These are phyloP conservation scores for Leptobrachium leishanense DNA, from an alignment of 2,113 vertebrate genomes.

Conservation along the genomic window DNA sequence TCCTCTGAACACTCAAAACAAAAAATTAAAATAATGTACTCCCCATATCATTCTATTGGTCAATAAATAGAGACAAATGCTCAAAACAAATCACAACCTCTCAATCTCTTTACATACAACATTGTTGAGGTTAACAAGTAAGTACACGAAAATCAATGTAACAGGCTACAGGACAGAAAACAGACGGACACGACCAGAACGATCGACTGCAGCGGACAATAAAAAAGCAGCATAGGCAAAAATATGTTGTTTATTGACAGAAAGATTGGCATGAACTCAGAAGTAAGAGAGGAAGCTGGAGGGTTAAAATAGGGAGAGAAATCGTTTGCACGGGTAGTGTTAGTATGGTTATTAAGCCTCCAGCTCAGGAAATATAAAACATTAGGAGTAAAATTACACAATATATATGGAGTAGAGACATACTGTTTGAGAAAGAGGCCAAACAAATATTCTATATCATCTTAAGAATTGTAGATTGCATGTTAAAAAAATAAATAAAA, in stretches of 20 bases:
- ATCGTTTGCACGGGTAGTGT: neutral
- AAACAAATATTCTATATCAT: too few relatives aligned
- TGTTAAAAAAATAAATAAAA: too few relatives aligned
- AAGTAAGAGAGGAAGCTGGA: neutral
- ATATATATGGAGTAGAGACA: too few relatives aligned
- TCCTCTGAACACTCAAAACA: neutral
- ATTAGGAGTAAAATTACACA: too few relatives aligned
- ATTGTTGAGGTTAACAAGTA: conserved; percentile 5
- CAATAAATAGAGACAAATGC: conserved; percentile 43
- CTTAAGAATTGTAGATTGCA: too few relatives aligned
- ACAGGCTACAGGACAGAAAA: conserved; percentile 20
- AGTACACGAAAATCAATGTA: conserved; percentile 29
- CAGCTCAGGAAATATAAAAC: neutral
- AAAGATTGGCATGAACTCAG: neutral
- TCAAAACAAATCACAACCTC: conserved; percentile 17
- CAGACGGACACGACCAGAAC: neutral
- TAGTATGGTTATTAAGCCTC: neutral
- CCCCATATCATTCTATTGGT: conserved; percentile 37
- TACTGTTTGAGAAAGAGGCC: too few relatives aligned
- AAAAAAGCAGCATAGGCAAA: neutral
- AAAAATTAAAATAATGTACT: conserved; percentile 3
- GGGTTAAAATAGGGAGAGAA: neutral
- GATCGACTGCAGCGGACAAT: neutral
- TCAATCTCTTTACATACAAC: conserved; percentile 12
- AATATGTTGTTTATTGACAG: neutral